Base-by-base conservation (phyloP, 2,113 vertebrate genomes). In the Oryzias melastigma region DNA sequence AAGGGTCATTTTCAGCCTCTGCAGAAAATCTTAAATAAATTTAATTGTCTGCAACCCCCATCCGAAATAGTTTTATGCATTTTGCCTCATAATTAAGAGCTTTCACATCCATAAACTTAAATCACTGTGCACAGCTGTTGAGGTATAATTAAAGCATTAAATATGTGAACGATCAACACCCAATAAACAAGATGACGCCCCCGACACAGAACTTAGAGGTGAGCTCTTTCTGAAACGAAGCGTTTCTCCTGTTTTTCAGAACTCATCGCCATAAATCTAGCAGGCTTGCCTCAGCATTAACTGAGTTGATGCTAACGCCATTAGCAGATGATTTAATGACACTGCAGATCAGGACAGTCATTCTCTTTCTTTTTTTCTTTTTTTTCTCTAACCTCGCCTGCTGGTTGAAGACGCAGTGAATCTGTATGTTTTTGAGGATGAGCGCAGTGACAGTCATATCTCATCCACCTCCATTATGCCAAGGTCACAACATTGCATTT, bases 131-230 rank as follows among this genome's bases (percentile, higher is more conserved):
- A 91, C 91, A 92, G 91, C 85, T 92, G 91, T 88, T 90, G 90
- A 92, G 88, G 87, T 90, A 89, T 92, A 92, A 92, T 92, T 91
- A 91, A 91, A 89, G 85, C 91, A 92, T 92, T 92, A 92, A 92
- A 92, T 91, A 91, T 91, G 85, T 89, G 89, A 92, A 87, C 88
- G 86, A 92, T 89, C 87, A 87, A 90, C 89, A 90, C 88, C 77
- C 81, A 74, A 90, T 89, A 87, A 90, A 92, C 90, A 92, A 90
- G 88, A 89, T 87, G 88, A 87, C 87, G 83, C 85, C 84, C 82
- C 83, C 81, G 62, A 74, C 79, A 71, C 75, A 80, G 63, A 87
- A 91, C 90, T 87, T 89, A 85, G 86, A 90, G 87, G 86, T 88
- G 82, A 88, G 71, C 43, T 79, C 63, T 78, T 78, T 65, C 64